Conservation (phyloP, 2,888 invertebrate species). For the Zele albiditarsus region DNA sequence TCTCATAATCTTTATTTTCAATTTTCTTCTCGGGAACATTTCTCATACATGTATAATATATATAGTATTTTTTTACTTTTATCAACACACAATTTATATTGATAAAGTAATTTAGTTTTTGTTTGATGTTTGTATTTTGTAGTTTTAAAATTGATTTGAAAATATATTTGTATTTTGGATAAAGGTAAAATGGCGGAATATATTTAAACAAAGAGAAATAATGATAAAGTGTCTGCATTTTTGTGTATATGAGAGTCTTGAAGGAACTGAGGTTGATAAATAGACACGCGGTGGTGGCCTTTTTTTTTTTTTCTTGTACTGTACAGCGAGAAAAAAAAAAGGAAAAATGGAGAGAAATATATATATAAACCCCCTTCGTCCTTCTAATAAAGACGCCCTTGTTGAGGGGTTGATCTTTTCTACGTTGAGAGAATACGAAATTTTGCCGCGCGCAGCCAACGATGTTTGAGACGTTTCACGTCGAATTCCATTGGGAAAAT, state of each 20-base stretch:
- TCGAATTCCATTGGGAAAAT: slow-evolving; percentile 34
- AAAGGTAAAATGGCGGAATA: background rate
- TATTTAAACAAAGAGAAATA: background rate
- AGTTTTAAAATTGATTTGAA: background rate
- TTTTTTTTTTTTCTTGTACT: background rate
- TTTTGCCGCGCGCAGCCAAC: slow-evolving; percentile 52
- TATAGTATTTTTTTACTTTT: background rate
- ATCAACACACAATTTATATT: background rate
- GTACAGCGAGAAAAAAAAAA: no score
- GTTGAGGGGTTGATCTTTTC: slow-evolving; percentile 70
- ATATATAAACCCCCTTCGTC: slow-evolving; percentile 47
- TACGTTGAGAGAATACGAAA: slow-evolving; percentile 70
- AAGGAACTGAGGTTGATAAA: slow-evolving; percentile 64
- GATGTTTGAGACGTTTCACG: slow-evolving; percentile 57
- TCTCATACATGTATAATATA: background rate
- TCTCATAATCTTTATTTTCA: slow-evolving; percentile 23
- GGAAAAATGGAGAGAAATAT: background rate
- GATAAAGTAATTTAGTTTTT: no score
- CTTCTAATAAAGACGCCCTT: slow-evolving; percentile 72
- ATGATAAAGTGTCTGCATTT: background rate
- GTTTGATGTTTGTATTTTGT: background rate
- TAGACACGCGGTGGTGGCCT: slow-evolving; percentile 54
- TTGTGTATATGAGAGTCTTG: background rate
- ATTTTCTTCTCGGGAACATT: slow-evolving; percentile 30
- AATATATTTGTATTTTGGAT: background rate